Conservation (phyloP, 2,797 vertebrate genomes). For the Lophotriccus pileatus region DNA sequence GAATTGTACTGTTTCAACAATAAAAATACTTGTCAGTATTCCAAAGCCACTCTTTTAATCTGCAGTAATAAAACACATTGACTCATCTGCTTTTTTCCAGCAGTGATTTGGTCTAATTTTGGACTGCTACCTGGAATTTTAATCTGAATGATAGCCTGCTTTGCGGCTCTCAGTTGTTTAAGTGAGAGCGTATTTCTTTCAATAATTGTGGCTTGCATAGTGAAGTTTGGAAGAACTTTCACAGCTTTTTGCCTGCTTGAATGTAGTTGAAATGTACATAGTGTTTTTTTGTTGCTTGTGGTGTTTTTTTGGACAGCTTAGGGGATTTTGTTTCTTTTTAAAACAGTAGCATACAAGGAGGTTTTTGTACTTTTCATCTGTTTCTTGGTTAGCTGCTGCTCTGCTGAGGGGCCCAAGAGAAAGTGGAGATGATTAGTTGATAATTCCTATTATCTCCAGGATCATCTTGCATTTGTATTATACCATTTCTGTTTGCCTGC, state of each 20-base stretch:
- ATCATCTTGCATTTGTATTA: not conserved
- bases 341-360: not conserved
- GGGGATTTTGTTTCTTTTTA: not conserved
- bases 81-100: not conserved
- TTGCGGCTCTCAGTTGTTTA: not conserved
- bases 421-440: not conserved
- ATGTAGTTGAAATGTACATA: not conserved
- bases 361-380: not conserved
- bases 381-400: not conserved
- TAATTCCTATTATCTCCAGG: not conserved
- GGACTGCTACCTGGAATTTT: not conserved
- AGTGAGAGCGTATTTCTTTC: not conserved
- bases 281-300: not conserved
- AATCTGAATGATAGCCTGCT: not conserved
- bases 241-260: not conserved
- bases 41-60: not conserved
- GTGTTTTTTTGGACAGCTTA: rapidly evolving
- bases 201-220: not conserved
- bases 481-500: not conserved
- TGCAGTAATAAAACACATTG: not conserved
- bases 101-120: not conserved
- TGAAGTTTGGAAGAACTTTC: not conserved
- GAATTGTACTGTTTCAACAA: not conserved
- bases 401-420: not conserved
- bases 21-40: not conserved